A percentile compares a stretch with the other conserved stretches of the same genome.
phyloP scores from a whole-genome alignment of 2,113 vertebrate species.

The Atrichornis clamosus region DNA sequence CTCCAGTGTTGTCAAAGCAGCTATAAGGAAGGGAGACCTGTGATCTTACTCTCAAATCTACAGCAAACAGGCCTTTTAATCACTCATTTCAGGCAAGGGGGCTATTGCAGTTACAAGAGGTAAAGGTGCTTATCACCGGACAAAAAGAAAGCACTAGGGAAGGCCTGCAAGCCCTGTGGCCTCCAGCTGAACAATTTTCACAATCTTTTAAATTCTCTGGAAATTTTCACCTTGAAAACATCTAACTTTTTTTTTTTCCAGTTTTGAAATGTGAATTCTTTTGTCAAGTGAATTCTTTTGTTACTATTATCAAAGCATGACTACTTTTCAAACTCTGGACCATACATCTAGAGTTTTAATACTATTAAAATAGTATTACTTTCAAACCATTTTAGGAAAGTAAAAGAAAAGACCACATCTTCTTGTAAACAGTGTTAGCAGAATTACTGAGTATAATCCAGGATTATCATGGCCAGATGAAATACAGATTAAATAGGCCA shows the following conservation, averaged over 20 bases:
- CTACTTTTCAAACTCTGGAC: not conserved
- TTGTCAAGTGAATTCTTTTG: not conserved
- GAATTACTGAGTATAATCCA: constrained; percentile 3
- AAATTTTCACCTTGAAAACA: not conserved
- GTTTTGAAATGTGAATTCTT: not conserved
- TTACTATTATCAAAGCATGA: not conserved
- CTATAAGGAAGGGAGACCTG: not conserved
- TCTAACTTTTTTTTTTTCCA: not conserved
- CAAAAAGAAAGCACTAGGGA: not conserved
- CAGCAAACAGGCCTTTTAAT: not conserved
- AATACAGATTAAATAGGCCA: constrained; percentile 16
- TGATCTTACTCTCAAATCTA: not conserved
- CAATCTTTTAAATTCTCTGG: not conserved
- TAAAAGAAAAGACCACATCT: not conserved
- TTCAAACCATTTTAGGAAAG: not conserved
- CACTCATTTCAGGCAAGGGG: not conserved
- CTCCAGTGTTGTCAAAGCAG: not conserved
- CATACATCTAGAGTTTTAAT: not conserved
- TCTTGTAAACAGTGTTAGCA: not conserved
- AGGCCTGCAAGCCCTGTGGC: not conserved
- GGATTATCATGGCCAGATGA: not conserved
- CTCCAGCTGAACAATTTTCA: not conserved
- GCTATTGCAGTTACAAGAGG: not conserved
- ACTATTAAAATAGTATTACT: not conserved
- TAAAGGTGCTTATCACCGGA: not conserved